phyloP scores from a whole-genome alignment of 1,140 invertebrate species.

The Halesus radiatus region DNA sequence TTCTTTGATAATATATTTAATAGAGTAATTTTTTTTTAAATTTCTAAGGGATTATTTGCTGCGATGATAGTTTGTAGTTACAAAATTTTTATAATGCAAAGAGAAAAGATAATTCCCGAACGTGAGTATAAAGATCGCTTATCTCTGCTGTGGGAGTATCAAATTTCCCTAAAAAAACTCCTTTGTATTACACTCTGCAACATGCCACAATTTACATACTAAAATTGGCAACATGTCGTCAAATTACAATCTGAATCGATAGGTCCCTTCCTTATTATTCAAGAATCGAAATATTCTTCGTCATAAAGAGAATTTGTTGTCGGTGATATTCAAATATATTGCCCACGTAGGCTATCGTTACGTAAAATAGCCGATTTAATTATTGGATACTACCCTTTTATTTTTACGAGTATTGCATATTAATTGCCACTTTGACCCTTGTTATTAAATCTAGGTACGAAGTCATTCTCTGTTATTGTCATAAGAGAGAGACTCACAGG shows the following conservation, averaged over 20 bases:
- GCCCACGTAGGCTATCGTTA: conserved; percentile 47
- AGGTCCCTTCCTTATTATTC: conserved; percentile 2
- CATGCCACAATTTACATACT: no score
- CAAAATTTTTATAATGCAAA: no score
- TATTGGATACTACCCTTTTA: conserved; percentile 46
- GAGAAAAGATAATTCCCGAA: no score
- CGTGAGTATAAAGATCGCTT: no score
- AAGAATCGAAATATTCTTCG: background rate
- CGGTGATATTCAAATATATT: conserved; percentile 16
- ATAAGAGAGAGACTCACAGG: background rate
- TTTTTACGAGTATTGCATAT: conserved; percentile 55
- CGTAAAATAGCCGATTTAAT: conserved; percentile 45
- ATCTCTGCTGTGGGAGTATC: no score
- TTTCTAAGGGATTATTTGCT: no score
- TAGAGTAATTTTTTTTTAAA: no score
- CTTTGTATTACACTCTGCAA: no score
- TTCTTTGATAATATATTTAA: no score
- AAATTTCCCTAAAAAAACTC: background rate
- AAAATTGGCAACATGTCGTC: no score
- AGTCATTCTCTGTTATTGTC: conserved; percentile 27
- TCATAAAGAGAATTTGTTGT: background rate
- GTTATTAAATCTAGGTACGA: conserved; percentile 48
- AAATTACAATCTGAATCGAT: background rate
- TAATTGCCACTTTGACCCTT: conserved; percentile 51
- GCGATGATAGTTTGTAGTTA: no score